These are phyloP conservation scores for Eueremaeus valkanovi DNA, from an alignment of 2,888 invertebrate species.

Conservation along the genomic window DNA sequence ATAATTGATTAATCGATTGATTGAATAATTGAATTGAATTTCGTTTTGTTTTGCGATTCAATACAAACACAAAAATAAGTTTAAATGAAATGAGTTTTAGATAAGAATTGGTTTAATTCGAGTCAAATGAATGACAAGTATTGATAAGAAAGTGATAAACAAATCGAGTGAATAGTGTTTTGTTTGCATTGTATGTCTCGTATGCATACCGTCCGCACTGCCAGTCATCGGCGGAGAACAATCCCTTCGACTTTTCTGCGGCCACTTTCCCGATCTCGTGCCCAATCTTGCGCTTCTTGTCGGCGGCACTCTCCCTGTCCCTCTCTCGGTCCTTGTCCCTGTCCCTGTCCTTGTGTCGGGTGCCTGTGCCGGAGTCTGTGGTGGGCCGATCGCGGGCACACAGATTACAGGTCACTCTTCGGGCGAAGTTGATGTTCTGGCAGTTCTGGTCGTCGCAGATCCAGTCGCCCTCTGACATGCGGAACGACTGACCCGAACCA, in stretches of 20 bases:
- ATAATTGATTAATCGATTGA: background rate
- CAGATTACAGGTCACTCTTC: constrained; percentile 82
- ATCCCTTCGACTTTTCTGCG: constrained; percentile 95
- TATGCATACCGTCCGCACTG: constrained; percentile 77
- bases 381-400: constrained; percentile 75
- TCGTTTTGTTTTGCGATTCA: too few species aligned
- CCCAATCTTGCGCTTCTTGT: constrained; percentile 58
- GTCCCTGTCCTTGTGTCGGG: constrained; percentile 18
- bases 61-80: too few species aligned
- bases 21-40: background rate
- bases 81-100: too few species aligned
- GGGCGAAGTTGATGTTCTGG: constrained; percentile 91
- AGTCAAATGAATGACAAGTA: constrained; percentile 16
- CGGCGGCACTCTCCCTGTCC: background rate
- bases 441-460: constrained; percentile 56
- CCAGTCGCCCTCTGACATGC: constrained; percentile 45
- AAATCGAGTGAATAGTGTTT: background rate
- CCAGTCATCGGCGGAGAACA: constrained; percentile 98
- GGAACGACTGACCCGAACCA: constrained; percentile 19
- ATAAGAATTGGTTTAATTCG: too few species aligned
- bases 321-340: constrained; percentile 22
- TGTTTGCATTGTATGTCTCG: too few species aligned
- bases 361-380: too few species aligned
- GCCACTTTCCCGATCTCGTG: constrained; percentile 97
- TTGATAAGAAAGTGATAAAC: background rate